These are phyloP conservation scores for Eolophus roseicapilla DNA, from an alignment of 2,113 vertebrate genomes.

Conservation along the genomic window DNA sequence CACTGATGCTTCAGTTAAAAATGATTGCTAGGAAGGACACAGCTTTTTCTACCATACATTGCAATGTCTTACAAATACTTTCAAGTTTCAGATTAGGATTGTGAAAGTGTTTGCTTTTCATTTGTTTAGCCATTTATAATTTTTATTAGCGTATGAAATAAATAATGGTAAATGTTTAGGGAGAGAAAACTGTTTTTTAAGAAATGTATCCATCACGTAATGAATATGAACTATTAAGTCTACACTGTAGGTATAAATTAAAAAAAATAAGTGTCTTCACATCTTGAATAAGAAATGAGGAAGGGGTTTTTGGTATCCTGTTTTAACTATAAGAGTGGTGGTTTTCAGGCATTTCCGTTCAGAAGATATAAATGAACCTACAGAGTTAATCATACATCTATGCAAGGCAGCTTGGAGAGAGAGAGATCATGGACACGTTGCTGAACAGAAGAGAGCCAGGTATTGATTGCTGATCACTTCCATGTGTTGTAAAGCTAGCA, in stretches of 20 bases:
- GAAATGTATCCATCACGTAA: not conserved
- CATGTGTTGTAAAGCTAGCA: not conserved
- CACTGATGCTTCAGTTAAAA: not conserved
- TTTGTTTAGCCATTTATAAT: not conserved
- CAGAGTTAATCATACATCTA: not conserved
- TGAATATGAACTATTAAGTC: not conserved
- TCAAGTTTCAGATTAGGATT: not conserved
- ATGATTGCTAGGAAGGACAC: not conserved
- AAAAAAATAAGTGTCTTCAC: not conserved
- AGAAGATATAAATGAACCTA: not conserved
- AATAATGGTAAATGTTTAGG: not conserved
- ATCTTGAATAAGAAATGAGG: not conserved
- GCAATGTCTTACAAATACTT: not conserved
- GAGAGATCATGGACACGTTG: rapidly evolving
- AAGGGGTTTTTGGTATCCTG: not conserved
- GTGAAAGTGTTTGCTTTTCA: not conserved
- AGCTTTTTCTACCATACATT: not conserved
- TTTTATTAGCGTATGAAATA: not conserved
- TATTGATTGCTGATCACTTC: not conserved
- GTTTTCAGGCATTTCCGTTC: not conserved
- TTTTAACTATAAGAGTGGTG: not conserved
- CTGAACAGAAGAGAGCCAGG: not conserved
- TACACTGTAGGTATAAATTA: not conserved
- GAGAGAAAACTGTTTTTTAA: not conserved
- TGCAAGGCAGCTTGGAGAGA: not conserved